A percentile compares a stretch with the other conserved stretches of the same genome.
phyloP scores from a whole-genome alignment of 2,113 vertebrate genomes.

The Embiotoca jacksoni region DNA sequence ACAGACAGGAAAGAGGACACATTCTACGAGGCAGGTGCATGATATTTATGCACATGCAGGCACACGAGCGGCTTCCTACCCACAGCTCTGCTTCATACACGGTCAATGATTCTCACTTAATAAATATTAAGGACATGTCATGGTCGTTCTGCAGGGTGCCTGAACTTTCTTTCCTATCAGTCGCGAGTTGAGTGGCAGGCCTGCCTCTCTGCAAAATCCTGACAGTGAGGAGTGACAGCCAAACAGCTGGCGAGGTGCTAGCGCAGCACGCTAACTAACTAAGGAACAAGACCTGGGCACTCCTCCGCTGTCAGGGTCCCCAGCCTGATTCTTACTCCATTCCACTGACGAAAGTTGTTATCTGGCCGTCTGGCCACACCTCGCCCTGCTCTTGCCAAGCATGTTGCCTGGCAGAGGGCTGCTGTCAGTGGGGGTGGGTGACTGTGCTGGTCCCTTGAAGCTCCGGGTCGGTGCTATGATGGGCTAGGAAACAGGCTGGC shows the following conservation, averaged over 20 bases:
- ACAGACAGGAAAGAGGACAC: constrained; percentile 18
- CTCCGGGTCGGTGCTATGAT: constrained; percentile 72
- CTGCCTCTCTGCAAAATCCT: constrained; percentile 58
- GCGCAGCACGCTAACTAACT: constrained; percentile 61
- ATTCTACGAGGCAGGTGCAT: neutral
- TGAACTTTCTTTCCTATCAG: constrained; percentile 50
- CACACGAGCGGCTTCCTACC: constrained; percentile 12
- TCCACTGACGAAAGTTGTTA: constrained; percentile 66
- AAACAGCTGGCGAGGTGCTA: constrained; percentile 77
- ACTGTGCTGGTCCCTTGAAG: constrained; percentile 65
- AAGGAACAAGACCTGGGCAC: constrained; percentile 55
- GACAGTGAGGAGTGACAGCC: constrained; percentile 75
- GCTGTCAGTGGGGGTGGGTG: constrained; percentile 63
- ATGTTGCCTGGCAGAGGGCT: constrained; percentile 70
- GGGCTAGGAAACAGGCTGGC: constrained; percentile 69
- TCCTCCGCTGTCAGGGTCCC: constrained; percentile 52
- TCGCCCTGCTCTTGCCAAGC: constrained; percentile 55
- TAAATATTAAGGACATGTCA: constrained; percentile 60
- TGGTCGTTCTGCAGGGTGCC: constrained; percentile 34
- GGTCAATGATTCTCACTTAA: constrained; percentile 27
- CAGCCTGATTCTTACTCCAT: constrained; percentile 50
- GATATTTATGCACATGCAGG: constrained; percentile 42
- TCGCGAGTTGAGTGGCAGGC: constrained; percentile 58
- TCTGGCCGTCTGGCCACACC: constrained; percentile 63
- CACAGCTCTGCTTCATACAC: constrained; percentile 30